Evolutionary conservation across 2,797 vertebrate genomes (phyloP).

Genomic region (Pachyuromys duprasi): DNA sequence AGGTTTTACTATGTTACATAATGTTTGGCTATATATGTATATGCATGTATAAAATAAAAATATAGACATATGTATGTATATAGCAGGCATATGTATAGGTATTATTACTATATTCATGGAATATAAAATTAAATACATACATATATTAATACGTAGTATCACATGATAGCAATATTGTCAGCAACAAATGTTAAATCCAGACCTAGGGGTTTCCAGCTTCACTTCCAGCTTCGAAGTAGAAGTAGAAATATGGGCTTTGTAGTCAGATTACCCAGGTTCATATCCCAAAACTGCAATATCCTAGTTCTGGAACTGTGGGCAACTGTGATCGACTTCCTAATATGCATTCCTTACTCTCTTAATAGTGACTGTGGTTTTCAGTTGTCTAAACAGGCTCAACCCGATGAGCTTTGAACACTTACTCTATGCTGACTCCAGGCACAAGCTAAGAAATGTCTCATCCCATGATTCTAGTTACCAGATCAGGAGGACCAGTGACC

Average conservation of each 20-base stretch:
- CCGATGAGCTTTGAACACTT: background rate
- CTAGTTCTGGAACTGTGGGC: background rate
- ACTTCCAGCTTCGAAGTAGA: background rate
- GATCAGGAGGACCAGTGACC: background rate
- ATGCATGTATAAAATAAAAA: background rate
- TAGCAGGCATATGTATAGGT: background rate
- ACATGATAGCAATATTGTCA: background rate
- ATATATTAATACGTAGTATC: background rate
- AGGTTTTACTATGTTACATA: background rate
- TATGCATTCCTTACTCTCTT: background rate
- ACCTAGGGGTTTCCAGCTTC: background rate
- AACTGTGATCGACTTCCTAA: background rate
- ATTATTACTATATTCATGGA: background rate
- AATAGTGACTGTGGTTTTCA: background rate
- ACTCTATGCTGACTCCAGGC: background rate
- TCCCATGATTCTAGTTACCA: background rate
- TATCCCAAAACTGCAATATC: background rate
- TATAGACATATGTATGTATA: background rate
- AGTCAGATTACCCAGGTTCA: background rate
- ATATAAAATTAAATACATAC: background rate
- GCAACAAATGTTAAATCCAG: background rate
- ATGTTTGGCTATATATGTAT: background rate
- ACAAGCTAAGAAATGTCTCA: background rate
- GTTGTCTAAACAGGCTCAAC: background rate
- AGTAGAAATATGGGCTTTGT: background rate